Evolutionary conservation across 2,113 vertebrate species (phyloP), one percentile per base, ranked within the genome.

Genomic region (Ictalurus punctatus): DNA sequence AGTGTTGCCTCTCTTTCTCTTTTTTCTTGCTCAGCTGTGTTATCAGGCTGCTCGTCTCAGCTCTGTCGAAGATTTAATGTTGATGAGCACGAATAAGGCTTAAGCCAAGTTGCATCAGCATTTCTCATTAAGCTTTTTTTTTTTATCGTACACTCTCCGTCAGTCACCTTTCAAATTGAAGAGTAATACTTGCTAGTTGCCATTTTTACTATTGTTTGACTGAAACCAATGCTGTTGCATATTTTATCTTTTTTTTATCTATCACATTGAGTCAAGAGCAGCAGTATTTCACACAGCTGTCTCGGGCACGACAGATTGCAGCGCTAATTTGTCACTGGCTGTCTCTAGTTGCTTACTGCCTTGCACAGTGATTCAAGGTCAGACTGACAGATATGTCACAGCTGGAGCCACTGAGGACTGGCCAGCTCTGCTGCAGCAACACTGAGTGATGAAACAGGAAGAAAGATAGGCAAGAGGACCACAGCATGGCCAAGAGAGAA

Each of bases 301-400:
- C 91, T 91, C 61, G 44, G 91, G 88, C 87, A 90, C 84, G 89
- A 88, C 89, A 88, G 86, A 90, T 81, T 85, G 84, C 87, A 79
- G 87, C 71, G 87, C 67, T 90, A 91, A 91, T 88, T 91, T 86
- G 89, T 91, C 87, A 90, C 87, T 83, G 63, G 87, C 89, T 90
- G 87, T 83, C 84, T 86, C 84, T 91, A 85, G 86, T 91, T 90
- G 90, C 87, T 89, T 90, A 89, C 86, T 88, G 89, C 78, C 84
- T 91, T 13, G 87, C 87, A 83, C 87, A 85, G 69, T 90, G 87
- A 90, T 89, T 91, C 81, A 87, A 91, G 89, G 91, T 91, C 86
- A 87, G 89, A 91, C 87, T 90, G 91, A 91, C 91, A 91, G 89
- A 82, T 89, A 91, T 91, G 89, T 91, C 91, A 91, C 89, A 91